A percentile compares a stretch with the other conserved stretches of the same genome.
These are phyloP conservation scores for Lordiphosa stackelbergi DNA, from an alignment of 1,140 invertebrate genomes.

Conservation along the genomic window DNA sequence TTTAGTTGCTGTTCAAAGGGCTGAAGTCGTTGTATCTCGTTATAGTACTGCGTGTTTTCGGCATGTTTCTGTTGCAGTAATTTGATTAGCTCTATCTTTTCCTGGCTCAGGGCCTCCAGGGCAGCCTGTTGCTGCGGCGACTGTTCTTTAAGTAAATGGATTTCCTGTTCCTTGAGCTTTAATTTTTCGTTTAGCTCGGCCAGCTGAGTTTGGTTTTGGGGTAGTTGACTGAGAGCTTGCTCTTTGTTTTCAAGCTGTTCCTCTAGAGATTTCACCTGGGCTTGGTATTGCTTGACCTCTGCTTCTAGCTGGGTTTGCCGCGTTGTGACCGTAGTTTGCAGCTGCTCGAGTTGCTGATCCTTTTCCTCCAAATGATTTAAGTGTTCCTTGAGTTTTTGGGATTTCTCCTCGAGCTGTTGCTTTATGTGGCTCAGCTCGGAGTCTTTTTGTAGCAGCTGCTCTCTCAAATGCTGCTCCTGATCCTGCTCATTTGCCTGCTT, in stretches of 20 bases:
- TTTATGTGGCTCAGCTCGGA: not conserved
- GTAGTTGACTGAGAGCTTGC: not conserved
- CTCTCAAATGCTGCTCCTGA: not conserved
- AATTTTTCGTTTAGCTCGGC: constrained; percentile 3
- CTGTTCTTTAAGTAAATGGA: constrained; percentile 24
- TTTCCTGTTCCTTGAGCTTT: constrained; percentile 4
- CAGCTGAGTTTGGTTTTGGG: constrained; percentile 3
- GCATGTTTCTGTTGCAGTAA: constrained; percentile 88
- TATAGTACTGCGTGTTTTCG: constrained; percentile 89
- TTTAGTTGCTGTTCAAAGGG: constrained; percentile 30
- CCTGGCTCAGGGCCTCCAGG: constrained; percentile 75
- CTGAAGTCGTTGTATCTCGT: constrained; percentile 87
- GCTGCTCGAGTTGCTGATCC: constrained; percentile 4
- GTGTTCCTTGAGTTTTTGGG: not conserved
- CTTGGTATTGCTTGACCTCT: no score
- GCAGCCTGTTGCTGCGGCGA: constrained; percentile 49
- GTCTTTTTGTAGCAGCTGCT: no score
- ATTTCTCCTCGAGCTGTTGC: constrained; percentile 1
- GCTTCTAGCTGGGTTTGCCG: constrained; percentile 1
- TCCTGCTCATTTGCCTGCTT: constrained; percentile 49
- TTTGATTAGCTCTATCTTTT: constrained; percentile 85
- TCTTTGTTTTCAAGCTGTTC: not conserved
- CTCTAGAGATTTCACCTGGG: no score
- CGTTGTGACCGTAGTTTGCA: not conserved
- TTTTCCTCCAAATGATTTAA: constrained; percentile 1